Percentiles rank a stretch among this genome's conserved stretches.
Conservation (phyloP, 2,888 invertebrate species). For the Tuta absoluta region DNA sequence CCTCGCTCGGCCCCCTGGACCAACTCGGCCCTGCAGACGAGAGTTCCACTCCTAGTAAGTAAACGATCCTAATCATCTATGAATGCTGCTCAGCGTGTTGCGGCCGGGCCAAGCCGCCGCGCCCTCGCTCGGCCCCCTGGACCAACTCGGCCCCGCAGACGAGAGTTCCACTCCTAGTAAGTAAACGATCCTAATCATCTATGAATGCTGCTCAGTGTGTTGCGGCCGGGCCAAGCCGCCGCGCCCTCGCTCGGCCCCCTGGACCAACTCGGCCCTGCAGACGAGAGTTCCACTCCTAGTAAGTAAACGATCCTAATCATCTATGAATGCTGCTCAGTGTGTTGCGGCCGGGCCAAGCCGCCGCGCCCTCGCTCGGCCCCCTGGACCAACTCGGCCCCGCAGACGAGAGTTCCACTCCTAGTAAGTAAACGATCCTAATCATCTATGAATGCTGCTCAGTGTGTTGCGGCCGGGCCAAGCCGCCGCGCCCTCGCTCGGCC, state of each 20-base stretch:
- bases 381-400: conserved; percentile 88
- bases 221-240: conserved; percentile 87
- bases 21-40: conserved; percentile 86
- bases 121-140: conserved; percentile 94
- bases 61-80: not conserved
- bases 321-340: conserved; percentile 81
- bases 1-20: conserved; percentile 94
- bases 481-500: too few species aligned
- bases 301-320: not conserved
- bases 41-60: conserved; percentile 53
- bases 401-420: conserved; percentile 65
- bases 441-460: not conserved
- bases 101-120: conserved; percentile 88
- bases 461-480: too few species aligned
- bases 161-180: conserved; percentile 65
- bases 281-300: conserved; percentile 68
- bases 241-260: conserved; percentile 96
- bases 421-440: conserved; percentile 37
- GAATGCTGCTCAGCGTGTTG: conserved; percentile 84
- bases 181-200: not conserved
- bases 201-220: conserved; percentile 82
- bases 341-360: conserved; percentile 87
- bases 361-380: conserved; percentile 95
- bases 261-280: conserved; percentile 86
- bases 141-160: conserved; percentile 86